Conservation (phyloP, 2,797 vertebrate species). For the Hyperoplus lanceolatus region DNA sequence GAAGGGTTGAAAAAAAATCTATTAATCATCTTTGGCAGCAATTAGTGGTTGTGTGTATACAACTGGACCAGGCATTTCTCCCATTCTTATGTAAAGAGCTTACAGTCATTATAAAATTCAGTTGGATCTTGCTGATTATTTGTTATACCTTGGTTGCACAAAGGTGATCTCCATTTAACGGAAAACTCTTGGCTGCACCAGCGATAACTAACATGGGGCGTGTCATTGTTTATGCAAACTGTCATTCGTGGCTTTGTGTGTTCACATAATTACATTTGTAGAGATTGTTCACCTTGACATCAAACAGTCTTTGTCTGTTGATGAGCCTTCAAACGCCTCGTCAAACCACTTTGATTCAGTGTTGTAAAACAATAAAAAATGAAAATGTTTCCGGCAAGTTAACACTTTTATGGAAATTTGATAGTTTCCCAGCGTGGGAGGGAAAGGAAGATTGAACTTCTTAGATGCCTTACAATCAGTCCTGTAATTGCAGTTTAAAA, state of each 20-base stretch:
- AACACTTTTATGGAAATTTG: background rate
- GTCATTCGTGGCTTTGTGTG: slow-evolving; percentile 7
- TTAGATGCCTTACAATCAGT: background rate
- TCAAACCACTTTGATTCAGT: slow-evolving; percentile 6
- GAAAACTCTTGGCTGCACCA: background rate
- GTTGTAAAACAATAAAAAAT: slow-evolving; percentile 36
- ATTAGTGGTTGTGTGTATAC: background rate
- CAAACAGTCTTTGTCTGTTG: background rate
- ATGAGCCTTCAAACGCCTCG: background rate
- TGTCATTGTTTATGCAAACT: background rate
- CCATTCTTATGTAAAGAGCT: background rate
- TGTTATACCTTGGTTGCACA: slow-evolving; percentile 23
- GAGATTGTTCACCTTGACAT: background rate
- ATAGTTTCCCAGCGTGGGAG: background rate
- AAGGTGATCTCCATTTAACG: background rate
- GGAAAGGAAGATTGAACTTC: background rate
- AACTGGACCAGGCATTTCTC: background rate
- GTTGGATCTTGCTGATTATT: background rate
- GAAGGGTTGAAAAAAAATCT: background rate
- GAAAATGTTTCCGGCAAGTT: background rate
- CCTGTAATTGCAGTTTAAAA: background rate
- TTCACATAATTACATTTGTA: background rate
- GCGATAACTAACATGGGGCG: background rate
- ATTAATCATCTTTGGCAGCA: background rate
- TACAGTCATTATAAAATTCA: no score